Base-by-base conservation (phyloP, 2,888 invertebrate genomes). In the Hemistola chrysoprasaria region DNA sequence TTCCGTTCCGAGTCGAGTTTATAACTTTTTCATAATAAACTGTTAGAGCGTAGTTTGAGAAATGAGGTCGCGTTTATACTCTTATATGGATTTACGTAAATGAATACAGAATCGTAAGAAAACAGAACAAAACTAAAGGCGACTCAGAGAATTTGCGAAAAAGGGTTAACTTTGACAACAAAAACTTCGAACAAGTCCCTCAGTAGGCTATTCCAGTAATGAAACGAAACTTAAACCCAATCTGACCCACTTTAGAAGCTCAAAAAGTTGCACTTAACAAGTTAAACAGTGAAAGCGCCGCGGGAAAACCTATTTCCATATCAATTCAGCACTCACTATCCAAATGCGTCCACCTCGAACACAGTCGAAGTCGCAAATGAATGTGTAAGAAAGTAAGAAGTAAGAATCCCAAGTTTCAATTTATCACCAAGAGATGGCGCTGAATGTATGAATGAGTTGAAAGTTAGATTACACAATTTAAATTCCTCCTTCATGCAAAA, bases 381-480 rank as follows among this genome's bases (percentile, higher is more conserved):
- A 73, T 71, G 71, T n/a, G n/a, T n/a, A n/a, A n/a, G n/a, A n/a
- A n/a, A n/a, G n/a, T 16, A 16, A 16, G 16, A 16, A 16, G 16
- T 75, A 76, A 79, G 74, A 79, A 79, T 76, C 68, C n/a, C 70
- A 78, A 79, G 80, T 87, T 88, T 85, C 84, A 88, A 87, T 87
- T 86, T 85, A 87, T 85, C 81, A 81, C 79, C 78, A 59, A 78
- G 78, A 88, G 88, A 86, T 88, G 87, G 85, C 86, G 84, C 59
- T 79, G 84, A 83, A 82, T 86, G 88, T 86, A 88, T 88, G 87
- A 88, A 87, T 88, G 88, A 88, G 87, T 88, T 88, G 85, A 88
- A 88, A 88, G 88, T 88, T 88, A 86, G 86, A 88, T 88, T 87
- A 88, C 84, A 86, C 85, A 86, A 88, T 88, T 88, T 88, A 88